Conservation (phyloP, 1,140 invertebrate species). For the Aricia agestis region DNA sequence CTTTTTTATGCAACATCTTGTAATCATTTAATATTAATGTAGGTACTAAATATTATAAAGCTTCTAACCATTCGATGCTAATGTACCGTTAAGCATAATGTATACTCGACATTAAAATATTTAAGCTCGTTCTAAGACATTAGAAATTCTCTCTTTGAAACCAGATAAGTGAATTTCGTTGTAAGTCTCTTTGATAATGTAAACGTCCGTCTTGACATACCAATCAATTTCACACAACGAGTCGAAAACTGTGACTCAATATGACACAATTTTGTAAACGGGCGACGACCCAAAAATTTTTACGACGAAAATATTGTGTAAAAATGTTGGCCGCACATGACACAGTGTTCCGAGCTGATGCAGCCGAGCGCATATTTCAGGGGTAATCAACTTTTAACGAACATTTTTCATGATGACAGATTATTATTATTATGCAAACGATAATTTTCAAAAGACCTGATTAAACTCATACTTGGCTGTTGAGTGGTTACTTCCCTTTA, state of each 20-base stretch:
- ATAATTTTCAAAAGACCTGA: too few species aligned
- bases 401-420: neutral
- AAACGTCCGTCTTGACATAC: neutral
- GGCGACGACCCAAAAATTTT: slow-evolving; percentile 6
- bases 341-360: neutral
- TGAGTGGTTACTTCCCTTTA: too few species aligned
- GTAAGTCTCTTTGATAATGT: neutral
- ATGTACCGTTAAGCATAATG: neutral
- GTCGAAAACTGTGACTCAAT: slow-evolving; percentile 3
- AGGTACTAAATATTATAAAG: neutral
- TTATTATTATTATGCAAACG: neutral
- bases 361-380: neutral
- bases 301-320: slow-evolving; percentile 8
- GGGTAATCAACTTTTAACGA: neutral
- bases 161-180: neutral
- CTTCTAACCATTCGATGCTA: neutral
- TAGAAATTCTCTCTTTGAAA: neutral
- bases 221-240: neutral
- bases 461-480: too few species aligned
- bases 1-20: too few species aligned
- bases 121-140: neutral
- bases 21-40: neutral
- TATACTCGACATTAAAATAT: neutral
- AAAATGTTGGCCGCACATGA: neutral
- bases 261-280: slow-evolving; percentile 3